A percentile compares a stretch with the other conserved stretches of the same genome.
phyloP scores from a whole-genome alignment of 64 coral and sea anemone genomes.

The Orbicella faveolata region DNA sequence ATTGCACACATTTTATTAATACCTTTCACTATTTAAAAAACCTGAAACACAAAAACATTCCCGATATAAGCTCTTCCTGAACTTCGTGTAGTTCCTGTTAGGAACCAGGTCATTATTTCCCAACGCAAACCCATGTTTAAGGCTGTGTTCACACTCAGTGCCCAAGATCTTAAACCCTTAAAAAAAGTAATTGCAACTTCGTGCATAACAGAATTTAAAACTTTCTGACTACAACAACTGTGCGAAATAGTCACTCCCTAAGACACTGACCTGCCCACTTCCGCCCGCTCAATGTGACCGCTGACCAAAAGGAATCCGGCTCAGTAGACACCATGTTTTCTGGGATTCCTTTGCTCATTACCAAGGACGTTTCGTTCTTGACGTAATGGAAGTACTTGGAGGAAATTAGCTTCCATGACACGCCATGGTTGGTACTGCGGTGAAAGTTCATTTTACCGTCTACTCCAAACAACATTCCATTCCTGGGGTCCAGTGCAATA shows the following conservation, averaged over 20 bases:
- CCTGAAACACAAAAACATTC: background rate
- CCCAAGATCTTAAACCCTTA: too few species aligned
- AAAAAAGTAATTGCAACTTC: too few species aligned
- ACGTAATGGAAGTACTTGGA: slow-evolving; percentile 47
- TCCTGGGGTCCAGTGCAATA: slow-evolving; percentile 41
- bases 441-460: slow-evolving; percentile 73
- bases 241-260: background rate
- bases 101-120: background rate
- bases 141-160: too few species aligned
- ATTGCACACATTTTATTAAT: background rate
- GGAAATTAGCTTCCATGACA: slow-evolving; percentile 57
- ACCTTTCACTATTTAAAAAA: background rate
- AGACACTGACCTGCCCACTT: slow-evolving; percentile 63
- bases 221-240: too few species aligned
- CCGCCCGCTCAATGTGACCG: slow-evolving; percentile 36
- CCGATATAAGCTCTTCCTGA: background rate
- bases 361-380: slow-evolving; percentile 22
- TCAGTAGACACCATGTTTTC: slow-evolving; percentile 58
- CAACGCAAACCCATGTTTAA: background rate
- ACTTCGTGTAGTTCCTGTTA: background rate
- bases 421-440: slow-evolving; percentile 51
- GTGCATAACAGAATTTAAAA: too few species aligned
- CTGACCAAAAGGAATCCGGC: slow-evolving; percentile 25
- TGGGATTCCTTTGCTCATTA: slow-evolving; percentile 69
- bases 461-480: slow-evolving; percentile 48